Evolutionary conservation across 92 coral and sea anemone genomes (phyloP), one percentile per base, ranked within the genome.

Genomic region (Epizoanthus stellaris): DNA sequence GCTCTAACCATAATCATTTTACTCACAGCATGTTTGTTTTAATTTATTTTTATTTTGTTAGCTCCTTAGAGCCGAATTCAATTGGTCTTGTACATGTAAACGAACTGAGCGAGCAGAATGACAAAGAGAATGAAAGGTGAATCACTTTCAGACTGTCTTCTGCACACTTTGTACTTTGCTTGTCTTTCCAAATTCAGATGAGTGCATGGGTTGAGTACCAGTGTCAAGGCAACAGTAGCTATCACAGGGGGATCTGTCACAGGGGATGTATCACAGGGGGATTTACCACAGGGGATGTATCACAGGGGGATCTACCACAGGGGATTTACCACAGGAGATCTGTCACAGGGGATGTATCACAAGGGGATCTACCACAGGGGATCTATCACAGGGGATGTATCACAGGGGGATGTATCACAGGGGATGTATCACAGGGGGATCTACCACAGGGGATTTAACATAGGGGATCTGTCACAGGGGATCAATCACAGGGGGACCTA

Each of bases 21-120:
- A 76, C 68, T 76, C 61, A 79, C 42, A 21, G 39, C 67, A 61
- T 79, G 71, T 43, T 79, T 62, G 19, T 79, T 63, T 49, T 79
- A 13, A 42, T 61, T 63, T 79, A 15, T 61, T 79, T 62, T 63
- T 60, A 21, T 79, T 63, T 79, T 79, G 72, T 42, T 79, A 79
- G 83, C 83, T 62, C 83, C 83, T 79, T 79, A 62, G 83, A 79
- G 83, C 83, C 71, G 83, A 79, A 79, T 79, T 79, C 83, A 79
- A 79, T 79, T 62, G 83, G 65, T 79, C 83, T 43, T 79, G 83
- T 79, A 63, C 83, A 63, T 79, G 83, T 79, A 79, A 79, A 20
- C 64, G 83, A 79, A 21, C 83, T 61, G 71, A 79, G n/a, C 9
- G 56, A 49, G 72, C 83, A 63, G 71, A 23, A 79, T 79, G 83